Conservation (phyloP, 2,888 invertebrate species). For the Rhimphoctona megacephalus region DNA sequence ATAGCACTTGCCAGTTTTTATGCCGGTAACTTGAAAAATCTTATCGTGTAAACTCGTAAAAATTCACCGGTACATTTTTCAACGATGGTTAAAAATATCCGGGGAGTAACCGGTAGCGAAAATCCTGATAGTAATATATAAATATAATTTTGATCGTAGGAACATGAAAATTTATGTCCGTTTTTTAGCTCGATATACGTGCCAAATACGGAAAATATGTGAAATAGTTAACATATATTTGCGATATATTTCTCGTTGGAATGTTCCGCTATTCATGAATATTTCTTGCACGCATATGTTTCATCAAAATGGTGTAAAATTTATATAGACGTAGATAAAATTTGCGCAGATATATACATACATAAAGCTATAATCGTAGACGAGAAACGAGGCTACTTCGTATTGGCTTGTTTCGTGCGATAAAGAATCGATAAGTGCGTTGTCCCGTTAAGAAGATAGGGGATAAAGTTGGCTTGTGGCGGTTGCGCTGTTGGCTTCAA, state of each 20-base stretch:
- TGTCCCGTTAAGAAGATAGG: conserved; percentile 62
- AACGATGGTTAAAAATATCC: neutral
- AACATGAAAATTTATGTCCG: neutral
- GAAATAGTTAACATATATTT: conserved; percentile 18
- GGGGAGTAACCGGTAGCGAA: neutral
- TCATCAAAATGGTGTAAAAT: neutral
- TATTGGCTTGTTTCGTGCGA: conserved; percentile 30
- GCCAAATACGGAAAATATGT: conserved; percentile 21
- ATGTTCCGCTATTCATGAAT: neutral
- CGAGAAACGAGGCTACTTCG: conserved; percentile 28
- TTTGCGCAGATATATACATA: neutral
- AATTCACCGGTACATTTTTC: conserved; percentile 8
- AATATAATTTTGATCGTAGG: neutral
- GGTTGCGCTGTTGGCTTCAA: conserved; percentile 49
- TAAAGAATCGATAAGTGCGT: conserved; percentile 67
- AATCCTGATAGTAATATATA: neutral
- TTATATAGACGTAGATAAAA: conserved; percentile 1
- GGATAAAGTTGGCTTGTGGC: conserved; percentile 58
- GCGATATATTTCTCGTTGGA: conserved; percentile 6
- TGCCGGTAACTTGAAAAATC: neutral
- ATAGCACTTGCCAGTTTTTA: neutral
- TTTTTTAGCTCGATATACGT: neutral
- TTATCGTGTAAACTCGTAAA: conserved; percentile 10
- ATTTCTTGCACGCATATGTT: conserved; percentile 9
- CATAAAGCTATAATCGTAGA: neutral